Percentiles rank a stretch among this genome's conserved stretches.
Evolutionary conservation across 2,888 invertebrate species (phyloP).

Genomic region (Microplitis manilae): DNA sequence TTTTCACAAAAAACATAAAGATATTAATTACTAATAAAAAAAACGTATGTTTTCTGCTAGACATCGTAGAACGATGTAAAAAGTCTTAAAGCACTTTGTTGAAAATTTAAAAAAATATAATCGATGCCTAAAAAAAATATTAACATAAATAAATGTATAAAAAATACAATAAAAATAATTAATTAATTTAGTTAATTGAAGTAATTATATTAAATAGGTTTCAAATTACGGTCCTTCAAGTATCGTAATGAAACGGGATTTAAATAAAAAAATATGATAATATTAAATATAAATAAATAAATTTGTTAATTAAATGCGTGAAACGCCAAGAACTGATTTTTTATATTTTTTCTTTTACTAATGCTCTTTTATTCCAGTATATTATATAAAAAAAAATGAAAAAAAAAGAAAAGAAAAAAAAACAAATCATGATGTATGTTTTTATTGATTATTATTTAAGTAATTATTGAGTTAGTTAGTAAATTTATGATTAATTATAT

Average conservation of each 20-base stretch:
- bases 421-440: neutral
- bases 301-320: conserved; percentile 53
- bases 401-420: neutral
- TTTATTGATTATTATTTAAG: conserved; percentile 16
- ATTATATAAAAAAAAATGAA: neutral
- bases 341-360: conserved; percentile 29
- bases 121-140: neutral
- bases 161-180: neutral
- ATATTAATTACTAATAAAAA: neutral
- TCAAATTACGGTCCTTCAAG: conserved; percentile 50
- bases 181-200: conserved; percentile 58
- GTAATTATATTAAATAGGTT: conserved; percentile 51
- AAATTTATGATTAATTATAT: neutral
- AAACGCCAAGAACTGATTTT: conserved; percentile 60
- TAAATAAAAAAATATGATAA: conserved; percentile 45
- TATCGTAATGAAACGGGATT: conserved; percentile 53
- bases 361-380: conserved; percentile 33
- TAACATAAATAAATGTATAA: neutral
- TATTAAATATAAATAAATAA: conserved; percentile 40
- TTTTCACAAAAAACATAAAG: conserved; percentile 2
- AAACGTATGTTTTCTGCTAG: neutral
- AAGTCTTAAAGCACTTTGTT: neutral
- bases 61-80: neutral
- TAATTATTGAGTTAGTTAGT: neutral
- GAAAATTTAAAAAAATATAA: neutral